phyloP scores from a whole-genome alignment of 2,113 vertebrate genomes.

The Trinectes maculatus region DNA sequence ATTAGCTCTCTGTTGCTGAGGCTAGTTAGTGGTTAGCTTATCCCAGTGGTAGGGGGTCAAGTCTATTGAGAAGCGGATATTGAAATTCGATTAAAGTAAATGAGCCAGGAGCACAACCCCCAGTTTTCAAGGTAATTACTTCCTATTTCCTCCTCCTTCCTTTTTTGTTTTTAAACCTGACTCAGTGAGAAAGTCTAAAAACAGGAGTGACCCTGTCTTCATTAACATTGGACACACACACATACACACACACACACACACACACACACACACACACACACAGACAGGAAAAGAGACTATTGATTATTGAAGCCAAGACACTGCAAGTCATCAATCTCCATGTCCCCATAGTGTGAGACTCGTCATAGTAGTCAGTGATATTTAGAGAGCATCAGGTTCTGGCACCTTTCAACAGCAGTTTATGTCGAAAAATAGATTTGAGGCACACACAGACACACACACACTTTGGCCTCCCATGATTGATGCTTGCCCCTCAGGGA shows the following conservation, averaged over 20 bases:
- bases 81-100: slow-evolving; percentile 89
- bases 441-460: background rate
- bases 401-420: slow-evolving; percentile 31
- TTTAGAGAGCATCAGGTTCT: slow-evolving; percentile 60
- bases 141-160: slow-evolving; percentile 69
- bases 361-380: slow-evolving; percentile 70
- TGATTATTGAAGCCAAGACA: slow-evolving; percentile 68
- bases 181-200: slow-evolving; percentile 46
- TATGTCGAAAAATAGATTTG: slow-evolving; percentile 23
- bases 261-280: slow-evolving; percentile 26
- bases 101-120: slow-evolving; percentile 84
- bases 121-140: slow-evolving; percentile 88
- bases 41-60: slow-evolving; percentile 71
- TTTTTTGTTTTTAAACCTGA: background rate
- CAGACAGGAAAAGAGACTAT: slow-evolving; percentile 55
- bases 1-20: slow-evolving; percentile 71
- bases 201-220: slow-evolving; percentile 64
- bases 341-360: slow-evolving; percentile 40
- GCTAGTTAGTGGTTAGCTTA: slow-evolving; percentile 75
- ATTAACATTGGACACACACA: slow-evolving; percentile 74
- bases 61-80: slow-evolving; percentile 83
- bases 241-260: slow-evolving; percentile 43
- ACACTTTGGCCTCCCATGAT: background rate
- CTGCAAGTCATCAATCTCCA: slow-evolving; percentile 77
- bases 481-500: background rate